Base-by-base conservation (phyloP, 2,113 vertebrate genomes). In the Balaenoptera acutorostrata region DNA sequence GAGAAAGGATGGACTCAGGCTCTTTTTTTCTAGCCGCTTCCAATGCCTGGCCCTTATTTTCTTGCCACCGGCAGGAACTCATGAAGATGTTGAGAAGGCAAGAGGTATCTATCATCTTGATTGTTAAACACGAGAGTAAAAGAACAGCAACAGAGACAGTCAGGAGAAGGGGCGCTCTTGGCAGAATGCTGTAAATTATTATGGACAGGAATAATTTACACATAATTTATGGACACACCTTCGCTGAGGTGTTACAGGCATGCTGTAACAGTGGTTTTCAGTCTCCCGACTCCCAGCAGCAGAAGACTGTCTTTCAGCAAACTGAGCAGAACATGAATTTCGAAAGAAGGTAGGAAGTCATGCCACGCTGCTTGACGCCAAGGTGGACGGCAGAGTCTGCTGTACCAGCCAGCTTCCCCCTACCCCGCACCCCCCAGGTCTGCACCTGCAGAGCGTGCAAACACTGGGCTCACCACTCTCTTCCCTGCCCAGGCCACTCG, bases 401-500 rank as follows among this genome's bases (percentile, higher is more conserved):
- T 88, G 21, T 27, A 27, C 57, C 3, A 41, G 18, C 82, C 33
- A 29, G 1, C 68, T 11, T 49, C 49, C 74, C 9, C 11, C 21
- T 36, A 3, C 52, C 69, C 17, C 2, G 0, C 29, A 21, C 10
- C 33, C 7, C 31, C 78, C 36, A 2, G 3, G 4, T 68, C 57
- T 18, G 6, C 18, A 1, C 69, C 61, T 68, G 1, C 14, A 69
- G 57, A 25, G 9, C 55, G 6, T 55, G n/a, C 81, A 84, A 49
- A 59, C 8, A 3, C 80, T 13, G 11, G 7, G 23, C 39, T 90
- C 18, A 4, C 9, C 4, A 0, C 10, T 46, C 75, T 75, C 29
- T 0, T 64, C 74, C 71, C 31, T n/a, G 4, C 23, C 13, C 61
- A 23, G 3, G 36, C 33, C 31, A 8, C 14, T 23, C 0, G 0